Evolutionary conservation across 2,797 vertebrate species (phyloP), one percentile per base, ranked within the genome.

Genomic region (Microtus obscurus): DNA sequence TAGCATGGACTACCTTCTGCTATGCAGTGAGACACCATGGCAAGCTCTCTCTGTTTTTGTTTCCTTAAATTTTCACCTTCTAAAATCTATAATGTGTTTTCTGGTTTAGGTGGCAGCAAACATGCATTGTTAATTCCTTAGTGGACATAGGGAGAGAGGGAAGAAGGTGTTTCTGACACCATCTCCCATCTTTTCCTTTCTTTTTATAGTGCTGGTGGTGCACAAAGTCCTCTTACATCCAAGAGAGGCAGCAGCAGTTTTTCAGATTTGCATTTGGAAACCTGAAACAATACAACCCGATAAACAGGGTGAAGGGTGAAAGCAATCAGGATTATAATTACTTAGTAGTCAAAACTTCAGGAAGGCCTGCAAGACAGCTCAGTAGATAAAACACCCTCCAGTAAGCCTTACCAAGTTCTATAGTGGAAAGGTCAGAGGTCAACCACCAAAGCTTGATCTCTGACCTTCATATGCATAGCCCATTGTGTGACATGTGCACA

Each of bases 261-360:
- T 77, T 63, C 59, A 92, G 23, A 29, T 80, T 96, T 92, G 74
- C 13, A 31, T 73, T 89, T 14, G 71, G 14, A 95, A 96, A 94
- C 87, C 16, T 71, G 40, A 94, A 91, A 94, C 14, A 90, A 86
- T 16, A 77, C 40, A 82, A 59, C 6, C 0, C 2, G 56, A 94
- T 59, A 94, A 82, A 94, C 45, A 94, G 4, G 9, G 71, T 85
- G 5, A 74, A 96, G n/a, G 6, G 4, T 73, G 17, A 79, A 96
- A 93, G 91, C 73, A 71, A 93, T 48, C 37, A 59, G 69, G 61
- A 78, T 96, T 74, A 78, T 37, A 79, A 78, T 94, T 61, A 95
- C 53, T 78, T 77, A 85, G 29, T 17, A 56, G 16, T 29, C 56
- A 88, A 87, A 89, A 74, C 25, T 90, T 87, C 69, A 91, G 10